phyloP scores from a whole-genome alignment of 2,888 invertebrate genomes.

The Alitta virens region DNA sequence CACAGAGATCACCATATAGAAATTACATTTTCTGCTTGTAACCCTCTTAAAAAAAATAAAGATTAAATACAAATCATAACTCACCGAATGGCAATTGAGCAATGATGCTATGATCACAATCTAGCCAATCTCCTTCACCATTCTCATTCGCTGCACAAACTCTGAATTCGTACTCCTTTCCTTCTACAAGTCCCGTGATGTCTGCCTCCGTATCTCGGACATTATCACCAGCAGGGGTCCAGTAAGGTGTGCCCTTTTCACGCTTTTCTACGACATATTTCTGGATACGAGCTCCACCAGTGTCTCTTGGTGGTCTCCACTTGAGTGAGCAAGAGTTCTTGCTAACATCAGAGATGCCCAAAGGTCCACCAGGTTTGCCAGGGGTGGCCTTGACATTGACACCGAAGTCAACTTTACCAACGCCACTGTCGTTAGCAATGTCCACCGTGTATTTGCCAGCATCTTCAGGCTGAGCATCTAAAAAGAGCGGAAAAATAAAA shows the following conservation, averaged over 20 bases:
- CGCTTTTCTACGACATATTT: conserved; percentile 95
- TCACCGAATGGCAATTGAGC: conserved; percentile 78
- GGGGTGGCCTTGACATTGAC: conserved; percentile 89
- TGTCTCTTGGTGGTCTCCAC: conserved; percentile 95
- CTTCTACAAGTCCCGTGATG: conserved; percentile 92
- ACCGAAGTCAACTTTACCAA: conserved; percentile 77
- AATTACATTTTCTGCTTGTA: too few species aligned
- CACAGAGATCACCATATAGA: too few species aligned
- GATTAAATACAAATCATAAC: too few species aligned
- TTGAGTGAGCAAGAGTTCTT: conserved; percentile 85
- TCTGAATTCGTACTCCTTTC: conserved; percentile 95
- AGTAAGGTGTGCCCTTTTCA: conserved; percentile 81
- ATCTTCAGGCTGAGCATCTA: conserved; percentile 79
- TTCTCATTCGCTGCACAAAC: conserved; percentile 93
- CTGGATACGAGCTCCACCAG: conserved; percentile 87
- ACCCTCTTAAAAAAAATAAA: too few species aligned
- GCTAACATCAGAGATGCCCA: conserved; percentile 83
- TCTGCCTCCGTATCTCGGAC: conserved; percentile 80
- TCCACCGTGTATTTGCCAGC: conserved; percentile 84
- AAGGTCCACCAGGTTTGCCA: conserved; percentile 89
- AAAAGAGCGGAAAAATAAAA: too few species aligned
- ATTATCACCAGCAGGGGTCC: conserved; percentile 60
- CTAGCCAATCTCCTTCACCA: conserved; percentile 82
- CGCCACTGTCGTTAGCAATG: conserved; percentile 88
- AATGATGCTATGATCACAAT: conserved; percentile 83